Evolutionary conservation across 2,113 vertebrate genomes (phyloP).

Genomic region (Serilophus lunatus): DNA sequence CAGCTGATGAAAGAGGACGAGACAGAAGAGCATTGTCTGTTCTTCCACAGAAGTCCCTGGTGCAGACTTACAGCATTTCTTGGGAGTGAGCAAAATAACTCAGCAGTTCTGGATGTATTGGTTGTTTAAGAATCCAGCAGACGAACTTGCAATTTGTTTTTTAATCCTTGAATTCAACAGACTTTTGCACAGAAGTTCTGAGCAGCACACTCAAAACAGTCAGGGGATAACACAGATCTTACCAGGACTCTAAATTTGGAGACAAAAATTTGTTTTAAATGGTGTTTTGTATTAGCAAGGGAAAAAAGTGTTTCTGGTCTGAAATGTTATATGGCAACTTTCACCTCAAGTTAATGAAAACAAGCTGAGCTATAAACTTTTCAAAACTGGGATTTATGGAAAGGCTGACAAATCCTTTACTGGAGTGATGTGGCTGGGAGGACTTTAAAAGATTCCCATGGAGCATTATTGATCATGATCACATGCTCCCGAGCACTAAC

Average conservation of each 20-base stretch:
- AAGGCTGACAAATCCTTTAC: slow-evolving; percentile 52
- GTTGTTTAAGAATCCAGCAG: neutral
- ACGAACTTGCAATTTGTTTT: neutral
- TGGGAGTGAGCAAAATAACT: neutral
- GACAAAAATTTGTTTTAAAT: slow-evolving; percentile 12
- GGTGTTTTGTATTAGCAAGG: slow-evolving; percentile 36
- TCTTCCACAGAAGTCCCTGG: neutral
- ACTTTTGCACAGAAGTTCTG: neutral
- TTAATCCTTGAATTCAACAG: neutral
- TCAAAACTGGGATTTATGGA: slow-evolving; percentile 40
- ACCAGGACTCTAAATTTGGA: neutral
- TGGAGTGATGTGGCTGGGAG: neutral
- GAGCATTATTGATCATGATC: neutral
- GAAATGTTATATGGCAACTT: slow-evolving; percentile 53
- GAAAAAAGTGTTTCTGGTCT: slow-evolving; percentile 21
- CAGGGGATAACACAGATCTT: neutral
- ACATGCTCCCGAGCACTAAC: neutral
- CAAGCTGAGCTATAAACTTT: slow-evolving; percentile 50
- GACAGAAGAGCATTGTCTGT: neutral
- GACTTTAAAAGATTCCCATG: slow-evolving; percentile 16
- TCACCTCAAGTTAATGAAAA: slow-evolving; percentile 56
- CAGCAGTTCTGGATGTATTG: neutral
- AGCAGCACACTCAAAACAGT: neutral
- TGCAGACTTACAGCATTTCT: neutral
- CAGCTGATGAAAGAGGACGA: neutral